Conservation (phyloP, 2,797 vertebrate genomes). For the Manis crassicaudata region DNA sequence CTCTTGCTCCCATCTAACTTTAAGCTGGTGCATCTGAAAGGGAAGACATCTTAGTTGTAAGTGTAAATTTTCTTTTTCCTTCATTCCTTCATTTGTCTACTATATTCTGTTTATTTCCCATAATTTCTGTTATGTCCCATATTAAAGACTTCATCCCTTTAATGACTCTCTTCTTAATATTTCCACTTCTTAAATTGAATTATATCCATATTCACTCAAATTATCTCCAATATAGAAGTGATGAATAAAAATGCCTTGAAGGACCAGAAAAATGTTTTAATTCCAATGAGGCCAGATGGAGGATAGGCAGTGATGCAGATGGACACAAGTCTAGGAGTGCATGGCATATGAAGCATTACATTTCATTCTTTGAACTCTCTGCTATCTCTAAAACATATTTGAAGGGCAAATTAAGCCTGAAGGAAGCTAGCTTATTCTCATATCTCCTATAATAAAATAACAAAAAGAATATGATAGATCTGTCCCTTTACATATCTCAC, state of each 20-base stretch:
- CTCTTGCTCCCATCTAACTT: not conserved
- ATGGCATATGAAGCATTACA: not conserved
- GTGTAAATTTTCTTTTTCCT: not conserved
- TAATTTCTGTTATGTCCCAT: not conserved
- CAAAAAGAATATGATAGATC: not conserved
- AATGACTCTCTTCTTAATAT: not conserved
- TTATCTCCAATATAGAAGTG: not conserved
- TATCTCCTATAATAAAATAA: not conserved
- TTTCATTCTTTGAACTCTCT: not conserved
- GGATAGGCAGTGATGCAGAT: not conserved
- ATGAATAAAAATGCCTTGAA: not conserved
- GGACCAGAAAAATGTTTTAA: not conserved
- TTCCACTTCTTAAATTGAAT: not conserved
- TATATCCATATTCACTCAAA: not conserved
- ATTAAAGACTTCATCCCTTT: not conserved
- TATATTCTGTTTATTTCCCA: not conserved
- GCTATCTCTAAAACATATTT: not conserved
- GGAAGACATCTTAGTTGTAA: not conserved
- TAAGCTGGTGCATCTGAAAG: not conserved
- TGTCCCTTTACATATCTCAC: not conserved
- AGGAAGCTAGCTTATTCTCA: not conserved
- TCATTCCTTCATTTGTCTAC: not conserved
- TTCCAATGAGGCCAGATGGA: not conserved
- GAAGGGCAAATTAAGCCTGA: not conserved
- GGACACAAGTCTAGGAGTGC: not conserved